A percentile compares a stretch with the other conserved stretches of the same genome.
These are phyloP conservation scores for Troides helena DNA, from an alignment of 2,888 invertebrate species.

Conservation along the genomic window DNA sequence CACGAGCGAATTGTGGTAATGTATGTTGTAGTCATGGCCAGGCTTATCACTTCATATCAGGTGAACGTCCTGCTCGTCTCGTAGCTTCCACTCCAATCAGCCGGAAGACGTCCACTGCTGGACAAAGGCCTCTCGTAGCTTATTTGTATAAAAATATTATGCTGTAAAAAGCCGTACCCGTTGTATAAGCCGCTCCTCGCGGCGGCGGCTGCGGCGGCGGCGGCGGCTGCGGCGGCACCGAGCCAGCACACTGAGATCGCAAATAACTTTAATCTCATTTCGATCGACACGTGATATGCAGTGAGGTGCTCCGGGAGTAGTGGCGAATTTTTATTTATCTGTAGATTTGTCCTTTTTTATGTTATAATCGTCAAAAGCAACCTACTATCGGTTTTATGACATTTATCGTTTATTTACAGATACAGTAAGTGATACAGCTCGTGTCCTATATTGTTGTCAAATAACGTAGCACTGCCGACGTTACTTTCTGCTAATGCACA, in stretches of 20 bases:
- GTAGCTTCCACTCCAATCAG: too few species aligned
- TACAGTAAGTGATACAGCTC: too few species aligned
- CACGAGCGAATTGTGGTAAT: not conserved
- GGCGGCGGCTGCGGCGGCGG: slow-evolving; percentile 23
- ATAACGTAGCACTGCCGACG: too few species aligned
- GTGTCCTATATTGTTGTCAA: too few species aligned
- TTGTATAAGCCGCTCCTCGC: slow-evolving; percentile 34
- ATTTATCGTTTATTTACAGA: slow-evolving; percentile 4
- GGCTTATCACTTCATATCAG: too few species aligned
- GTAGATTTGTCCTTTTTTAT: not conserved
- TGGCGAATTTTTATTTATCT: not conserved
- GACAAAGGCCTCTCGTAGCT: too few species aligned
- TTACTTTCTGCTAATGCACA: too few species aligned
- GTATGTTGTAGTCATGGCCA: not conserved
- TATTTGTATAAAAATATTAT: not conserved
- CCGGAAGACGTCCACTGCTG: too few species aligned
- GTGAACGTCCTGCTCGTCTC: too few species aligned
- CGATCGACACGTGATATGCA: not conserved
- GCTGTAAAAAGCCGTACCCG: slow-evolving; percentile 23
- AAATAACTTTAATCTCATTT: slow-evolving; percentile 6
- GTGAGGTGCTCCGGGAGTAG: not conserved
- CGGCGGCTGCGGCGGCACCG: slow-evolving; percentile 23
- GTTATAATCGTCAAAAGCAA: slow-evolving; percentile 7
- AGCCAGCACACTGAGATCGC: not conserved
- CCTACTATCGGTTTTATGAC: slow-evolving; percentile 14